Base-by-base conservation (phyloP, 1,140 invertebrate genomes). In the Cydia fagiglandana region DNA sequence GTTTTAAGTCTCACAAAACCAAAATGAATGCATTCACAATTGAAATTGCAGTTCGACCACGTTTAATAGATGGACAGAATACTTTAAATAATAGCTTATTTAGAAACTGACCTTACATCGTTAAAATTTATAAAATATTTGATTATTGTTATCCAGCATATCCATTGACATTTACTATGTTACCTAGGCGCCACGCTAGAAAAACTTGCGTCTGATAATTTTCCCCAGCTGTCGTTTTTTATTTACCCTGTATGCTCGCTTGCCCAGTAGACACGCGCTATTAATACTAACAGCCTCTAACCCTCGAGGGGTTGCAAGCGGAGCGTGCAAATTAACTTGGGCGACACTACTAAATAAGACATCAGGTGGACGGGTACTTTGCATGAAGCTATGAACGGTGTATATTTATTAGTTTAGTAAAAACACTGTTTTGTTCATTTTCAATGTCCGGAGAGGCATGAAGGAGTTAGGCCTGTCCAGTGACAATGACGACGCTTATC, bases 221-320 rank as follows among this genome's bases (percentile, higher is more conserved):
- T 24, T 10, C 56, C 56, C 20, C 20, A 61, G 17, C 56, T 61
- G 56, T 61, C 24, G 17, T 12, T 41, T 38, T 70, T 70, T 70
- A 45, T 70, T 70, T 41, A 70, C 4, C n/a, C 30, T 41, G 50
- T 17, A 53, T n/a, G 50, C 12, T 13, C 47, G 30, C n/a, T 38
- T 17, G 45, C 30, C 64, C 41, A 77, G 64, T 70, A 47, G 50
- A 50, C 50, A 77, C 73, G 73, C 76, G 50, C 73, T 74, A 64
- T 66, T 77, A 70, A 70, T 70, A 30, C 41, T 68, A 66, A 70
- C 74, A 68, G 61, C 74, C 74, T 53, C 74, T 56, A 74, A 78
- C 81, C 76, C 78, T 50, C 47, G 76, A 73, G 76, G 83, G 81
- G 81, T 81, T 74, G 77, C 81, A 76, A 84, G 79, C 81, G 80